Percentiles rank a stretch among this genome's conserved stretches.
These are phyloP conservation scores for Intellagama lesueurii DNA, from an alignment of 2,797 vertebrate species.

Conservation along the genomic window DNA sequence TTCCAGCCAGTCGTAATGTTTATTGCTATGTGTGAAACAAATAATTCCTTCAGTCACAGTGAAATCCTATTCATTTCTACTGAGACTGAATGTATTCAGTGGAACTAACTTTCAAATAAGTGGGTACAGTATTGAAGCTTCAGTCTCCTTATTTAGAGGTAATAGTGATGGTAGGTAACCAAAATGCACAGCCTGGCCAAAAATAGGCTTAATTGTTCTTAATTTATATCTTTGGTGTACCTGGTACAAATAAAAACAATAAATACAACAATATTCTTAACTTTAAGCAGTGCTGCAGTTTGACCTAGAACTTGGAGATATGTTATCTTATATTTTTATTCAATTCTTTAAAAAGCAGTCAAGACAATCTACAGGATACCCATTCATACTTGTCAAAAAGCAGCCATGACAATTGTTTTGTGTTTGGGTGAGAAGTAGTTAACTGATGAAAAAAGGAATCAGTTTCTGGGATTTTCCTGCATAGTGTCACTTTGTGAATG, in stretches of 20 bases:
- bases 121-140: conserved; percentile 5
- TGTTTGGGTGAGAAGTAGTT: too few relatives aligned
- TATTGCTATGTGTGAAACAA: conserved; percentile 27
- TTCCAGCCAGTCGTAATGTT: conserved; percentile 48
- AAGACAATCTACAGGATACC: too few relatives aligned
- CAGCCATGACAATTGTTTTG: too few relatives aligned
- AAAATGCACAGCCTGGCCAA: conserved; percentile 45
- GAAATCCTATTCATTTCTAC: not conserved
- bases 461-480: too few relatives aligned
- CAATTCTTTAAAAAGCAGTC: too few relatives aligned
- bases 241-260: conserved; percentile 13
- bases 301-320: conserved; percentile 44
- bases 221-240: not conserved
- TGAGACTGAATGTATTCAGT: not conserved
- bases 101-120: not conserved
- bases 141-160: conserved; percentile 25
- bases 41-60: not conserved
- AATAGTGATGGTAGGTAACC: conserved; percentile 45
- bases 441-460: too few relatives aligned
- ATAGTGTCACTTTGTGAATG: too few relatives aligned
- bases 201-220: conserved; percentile 34
- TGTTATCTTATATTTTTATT: conserved; percentile 9
- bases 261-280: conserved; percentile 20
- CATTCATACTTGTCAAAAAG: too few relatives aligned
- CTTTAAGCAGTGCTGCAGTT: conserved; percentile 30